Evolutionary conservation across 2,113 vertebrate species (phyloP).

Genomic region (Corynorhinus townsendii): DNA sequence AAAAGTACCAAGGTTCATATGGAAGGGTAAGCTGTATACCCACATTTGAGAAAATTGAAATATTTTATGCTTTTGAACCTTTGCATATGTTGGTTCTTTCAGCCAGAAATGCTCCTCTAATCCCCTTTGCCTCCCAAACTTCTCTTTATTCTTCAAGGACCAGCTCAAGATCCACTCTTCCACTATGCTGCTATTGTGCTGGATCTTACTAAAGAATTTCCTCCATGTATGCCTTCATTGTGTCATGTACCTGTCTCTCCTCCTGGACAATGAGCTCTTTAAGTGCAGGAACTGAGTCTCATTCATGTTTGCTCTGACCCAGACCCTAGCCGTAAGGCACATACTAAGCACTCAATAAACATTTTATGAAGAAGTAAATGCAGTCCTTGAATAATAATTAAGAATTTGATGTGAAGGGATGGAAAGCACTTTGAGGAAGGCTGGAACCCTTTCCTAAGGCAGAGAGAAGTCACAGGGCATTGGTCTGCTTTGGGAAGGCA

Average conservation of each 20-base stretch:
- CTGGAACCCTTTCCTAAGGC: background rate
- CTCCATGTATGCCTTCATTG: background rate
- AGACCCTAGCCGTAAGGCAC: constrained; percentile 49
- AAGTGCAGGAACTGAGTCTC: constrained; percentile 27
- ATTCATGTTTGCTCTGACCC: background rate
- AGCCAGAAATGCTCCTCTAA: background rate
- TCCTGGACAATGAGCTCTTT: constrained; percentile 42
- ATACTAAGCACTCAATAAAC: constrained; percentile 58
- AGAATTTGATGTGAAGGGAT: constrained; percentile 20
- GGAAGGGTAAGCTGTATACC: background rate
- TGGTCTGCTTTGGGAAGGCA: background rate
- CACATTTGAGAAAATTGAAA: background rate
- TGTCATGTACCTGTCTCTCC: background rate
- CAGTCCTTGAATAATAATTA: constrained; percentile 38
- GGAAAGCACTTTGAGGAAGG: background rate
- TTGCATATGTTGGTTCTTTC: background rate
- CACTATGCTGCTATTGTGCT: background rate
- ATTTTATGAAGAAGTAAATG: constrained; percentile 56
- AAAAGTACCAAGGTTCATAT: background rate
- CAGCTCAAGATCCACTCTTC: background rate
- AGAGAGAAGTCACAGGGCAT: background rate
- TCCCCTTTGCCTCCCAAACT: background rate
- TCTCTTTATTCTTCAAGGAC: background rate
- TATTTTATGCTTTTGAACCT: background rate
- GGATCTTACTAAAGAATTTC: background rate